A percentile compares a stretch with the other conserved stretches of the same genome.
These are phyloP conservation scores for Gracilinanus agilis DNA, from an alignment of 2,113 vertebrate species.

Conservation along the genomic window DNA sequence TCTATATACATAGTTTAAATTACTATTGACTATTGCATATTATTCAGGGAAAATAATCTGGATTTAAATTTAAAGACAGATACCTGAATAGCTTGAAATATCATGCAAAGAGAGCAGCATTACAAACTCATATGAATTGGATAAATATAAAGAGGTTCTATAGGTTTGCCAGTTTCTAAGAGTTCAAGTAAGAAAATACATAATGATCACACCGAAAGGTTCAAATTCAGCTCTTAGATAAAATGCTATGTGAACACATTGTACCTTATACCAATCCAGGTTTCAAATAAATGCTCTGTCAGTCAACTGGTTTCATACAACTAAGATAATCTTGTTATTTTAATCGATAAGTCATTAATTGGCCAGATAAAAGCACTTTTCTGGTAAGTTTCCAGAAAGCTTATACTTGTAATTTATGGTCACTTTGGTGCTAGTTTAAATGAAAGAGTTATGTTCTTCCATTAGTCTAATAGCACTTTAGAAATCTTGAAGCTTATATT, in stretches of 20 bases:
- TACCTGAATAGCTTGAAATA: not conserved
- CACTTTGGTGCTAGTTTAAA: constrained; percentile 11
- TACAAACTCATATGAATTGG: not conserved
- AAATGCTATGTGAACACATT: not conserved
- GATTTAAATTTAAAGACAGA: not conserved
- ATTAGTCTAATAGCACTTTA: not conserved
- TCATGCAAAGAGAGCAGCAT: not conserved
- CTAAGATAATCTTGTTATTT: not conserved
- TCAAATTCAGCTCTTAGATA: not conserved
- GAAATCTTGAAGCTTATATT: constrained; percentile 49
- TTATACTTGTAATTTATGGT: not conserved
- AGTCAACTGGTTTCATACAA: not conserved
- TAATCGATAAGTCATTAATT: constrained; percentile 42
- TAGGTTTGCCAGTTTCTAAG: not conserved
- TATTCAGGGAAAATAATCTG: not conserved
- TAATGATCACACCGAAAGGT: not conserved
- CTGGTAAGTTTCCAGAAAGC: not conserved
- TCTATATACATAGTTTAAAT: not conserved
- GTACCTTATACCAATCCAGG: not conserved
- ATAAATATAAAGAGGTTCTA: not conserved
- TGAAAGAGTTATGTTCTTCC: constrained; percentile 11
- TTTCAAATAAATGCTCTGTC: constrained; percentile 32
- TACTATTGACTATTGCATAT: not conserved
- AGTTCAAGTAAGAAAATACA: not conserved
- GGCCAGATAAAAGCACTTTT: not conserved